Evolutionary conservation across 2,113 vertebrate genomes (phyloP).

Genomic region (Phaethornis superciliosus): DNA sequence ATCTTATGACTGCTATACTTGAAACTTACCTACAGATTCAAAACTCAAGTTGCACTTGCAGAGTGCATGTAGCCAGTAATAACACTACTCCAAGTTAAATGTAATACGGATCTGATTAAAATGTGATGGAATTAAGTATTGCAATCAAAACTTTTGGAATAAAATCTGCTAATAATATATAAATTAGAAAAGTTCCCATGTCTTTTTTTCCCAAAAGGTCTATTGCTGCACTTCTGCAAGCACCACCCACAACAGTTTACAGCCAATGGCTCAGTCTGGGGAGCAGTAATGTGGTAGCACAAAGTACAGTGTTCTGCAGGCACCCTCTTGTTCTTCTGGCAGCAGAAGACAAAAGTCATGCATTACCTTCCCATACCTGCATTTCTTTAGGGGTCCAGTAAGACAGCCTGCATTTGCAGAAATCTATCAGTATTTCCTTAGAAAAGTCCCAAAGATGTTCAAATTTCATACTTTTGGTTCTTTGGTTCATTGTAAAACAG

Average conservation of each 20-base stretch:
- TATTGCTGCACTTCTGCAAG: background rate
- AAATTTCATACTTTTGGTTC: accelerated
- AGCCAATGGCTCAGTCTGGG: background rate
- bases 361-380: accelerated
- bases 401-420: background rate
- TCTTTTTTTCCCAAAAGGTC: background rate
- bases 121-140: background rate
- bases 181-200: background rate
- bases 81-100: background rate
- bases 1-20: background rate
- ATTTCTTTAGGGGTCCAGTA: background rate
- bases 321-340: background rate
- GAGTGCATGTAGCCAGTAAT: background rate
- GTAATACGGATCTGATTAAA: background rate
- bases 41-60: background rate
- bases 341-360: background rate
- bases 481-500: background rate
- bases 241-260: background rate
- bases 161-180: background rate
- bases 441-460: background rate
- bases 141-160: background rate
- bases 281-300: background rate
- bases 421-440: background rate
- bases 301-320: background rate
- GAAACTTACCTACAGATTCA: background rate